Percentiles rank a stretch among this genome's conserved stretches.
These are phyloP conservation scores for Megamerina dolium DNA, from an alignment of 2,888 invertebrate genomes.

Conservation along the genomic window DNA sequence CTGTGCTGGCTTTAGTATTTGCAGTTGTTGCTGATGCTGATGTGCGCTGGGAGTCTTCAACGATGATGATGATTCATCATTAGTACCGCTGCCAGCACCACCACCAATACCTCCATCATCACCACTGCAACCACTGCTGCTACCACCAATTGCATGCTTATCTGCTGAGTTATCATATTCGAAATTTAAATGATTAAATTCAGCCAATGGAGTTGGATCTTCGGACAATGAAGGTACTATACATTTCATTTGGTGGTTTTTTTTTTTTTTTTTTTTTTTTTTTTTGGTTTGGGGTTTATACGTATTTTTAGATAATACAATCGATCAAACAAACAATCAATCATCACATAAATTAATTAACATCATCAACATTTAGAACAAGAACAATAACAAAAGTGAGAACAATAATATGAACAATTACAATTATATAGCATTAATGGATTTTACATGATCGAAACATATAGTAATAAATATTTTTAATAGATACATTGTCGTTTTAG, in stretches of 20 bases:
- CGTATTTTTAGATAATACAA: too few species aligned
- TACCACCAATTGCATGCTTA: too few species aligned
- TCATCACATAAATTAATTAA: not conserved
- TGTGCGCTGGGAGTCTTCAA: conserved; percentile 36
- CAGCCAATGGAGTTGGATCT: conserved; percentile 50
- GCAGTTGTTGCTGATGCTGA: conserved; percentile 7
- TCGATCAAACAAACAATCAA: not conserved
- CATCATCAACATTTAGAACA: conserved; percentile 15
- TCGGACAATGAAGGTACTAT: conserved; percentile 50
- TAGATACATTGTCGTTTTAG: too few species aligned
- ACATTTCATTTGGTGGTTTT: conserved; percentile 10
- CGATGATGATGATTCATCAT: too few species aligned
- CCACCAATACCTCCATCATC: conserved; percentile 2
- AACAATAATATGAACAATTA: conserved; percentile 4
- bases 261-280: too few species aligned
- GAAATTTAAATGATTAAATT: conserved; percentile 47
- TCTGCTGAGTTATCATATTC: conserved; percentile 47
- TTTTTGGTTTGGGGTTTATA: too few species aligned
- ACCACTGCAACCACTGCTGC: too few species aligned
- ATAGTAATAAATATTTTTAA: too few species aligned
- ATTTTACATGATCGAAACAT: not conserved
- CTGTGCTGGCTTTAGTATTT: conserved; percentile 12
- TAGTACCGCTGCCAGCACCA: conserved; percentile 9
- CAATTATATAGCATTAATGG: conserved; percentile 8
- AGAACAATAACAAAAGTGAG: conserved; percentile 2